Evolutionary conservation across 2,888 invertebrate genomes (phyloP), one percentile per base, ranked within the genome.

Genomic region (Nymphalis polychloros): DNA sequence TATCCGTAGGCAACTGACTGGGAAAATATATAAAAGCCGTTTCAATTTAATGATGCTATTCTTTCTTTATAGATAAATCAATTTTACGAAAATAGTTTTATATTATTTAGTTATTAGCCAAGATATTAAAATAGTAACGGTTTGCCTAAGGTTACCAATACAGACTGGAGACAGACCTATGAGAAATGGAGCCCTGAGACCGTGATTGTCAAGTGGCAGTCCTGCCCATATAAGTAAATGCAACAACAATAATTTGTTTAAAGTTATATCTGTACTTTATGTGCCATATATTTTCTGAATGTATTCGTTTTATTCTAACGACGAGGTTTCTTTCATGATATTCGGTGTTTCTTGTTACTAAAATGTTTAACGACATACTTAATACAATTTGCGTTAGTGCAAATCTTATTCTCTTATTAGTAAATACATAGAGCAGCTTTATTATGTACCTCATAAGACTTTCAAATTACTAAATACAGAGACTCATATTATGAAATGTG

Each of bases 371-470:
- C 27, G n/a, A 31, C n/a, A 8, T 55, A 41, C 41, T 41, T 41
- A n/a, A 31, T 31, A 17, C 53, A 31, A 55, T 4, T 31, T 55
- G 27, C 31, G 31, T 55, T 52, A 31, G 31, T n/a, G 27, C 53
- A 55, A 55, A 27, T 27, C 23, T 16, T 53, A 53, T 53, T 55
- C 53, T 55, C 17, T 53, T 53, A 23, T 55, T 55, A 55, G 31
- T 55, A 55, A 13, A 55, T 23, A 27, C 23, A 23, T 5, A 17
- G 27, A 27, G 53, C 53, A 55, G 53, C 31, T 55, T 41, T 27
- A 31, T 55, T 31, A 20, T 7, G 27, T 55, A 55, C 1, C 2
- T 20, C 31, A n/a, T 6, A 53, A 52, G 23, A 23, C 7, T 31
- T 53, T 53, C 31, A 17, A 31, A 55, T 31, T 17, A 31, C 5